These are phyloP conservation scores for Tolmerus cingulatus DNA, from an alignment of 2,888 invertebrate species.

Conservation along the genomic window DNA sequence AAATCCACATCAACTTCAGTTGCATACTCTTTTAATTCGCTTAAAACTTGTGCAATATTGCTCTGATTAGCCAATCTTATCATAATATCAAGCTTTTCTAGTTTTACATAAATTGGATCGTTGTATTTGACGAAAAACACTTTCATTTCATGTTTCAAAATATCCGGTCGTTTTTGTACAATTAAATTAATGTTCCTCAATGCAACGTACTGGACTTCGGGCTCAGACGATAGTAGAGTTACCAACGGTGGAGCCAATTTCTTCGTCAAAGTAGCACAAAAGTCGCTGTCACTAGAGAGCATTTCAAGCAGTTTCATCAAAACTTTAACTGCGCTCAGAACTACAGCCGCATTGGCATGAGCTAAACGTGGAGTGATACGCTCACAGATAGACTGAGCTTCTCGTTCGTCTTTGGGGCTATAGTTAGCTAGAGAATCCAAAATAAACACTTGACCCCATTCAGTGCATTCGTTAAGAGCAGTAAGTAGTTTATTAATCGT, in stretches of 20 bases:
- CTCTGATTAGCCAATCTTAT: constrained; percentile 96
- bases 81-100: constrained; percentile 99
- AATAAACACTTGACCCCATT: constrained; percentile 99
- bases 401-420: constrained; percentile 94
- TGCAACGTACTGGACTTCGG: constrained; percentile 99
- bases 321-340: constrained; percentile 96
- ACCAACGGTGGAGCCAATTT: constrained; percentile 99
- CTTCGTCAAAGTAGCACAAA: constrained; percentile 91
- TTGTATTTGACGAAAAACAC: constrained; percentile 99
- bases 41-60: constrained; percentile 97
- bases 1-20: constrained; percentile 99
- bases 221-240: constrained; percentile 95
- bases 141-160: constrained; percentile 99
- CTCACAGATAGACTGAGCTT: constrained; percentile 98
- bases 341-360: constrained; percentile 99
- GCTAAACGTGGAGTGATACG: constrained; percentile 96
- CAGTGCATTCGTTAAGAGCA: constrained; percentile 98
- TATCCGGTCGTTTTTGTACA: constrained; percentile 98
- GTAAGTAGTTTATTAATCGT: constrained; percentile 98
- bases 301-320: constrained; percentile 99
- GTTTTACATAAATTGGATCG: constrained; percentile 99
- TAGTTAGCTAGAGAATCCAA: constrained; percentile 97
- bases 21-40: constrained; percentile 98
- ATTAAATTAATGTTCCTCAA: constrained; percentile 98
- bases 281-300: constrained; percentile 91